Evolutionary conservation across 1,140 invertebrate genomes (phyloP).

Genomic region (Pogonognathellus flavescens): DNA sequence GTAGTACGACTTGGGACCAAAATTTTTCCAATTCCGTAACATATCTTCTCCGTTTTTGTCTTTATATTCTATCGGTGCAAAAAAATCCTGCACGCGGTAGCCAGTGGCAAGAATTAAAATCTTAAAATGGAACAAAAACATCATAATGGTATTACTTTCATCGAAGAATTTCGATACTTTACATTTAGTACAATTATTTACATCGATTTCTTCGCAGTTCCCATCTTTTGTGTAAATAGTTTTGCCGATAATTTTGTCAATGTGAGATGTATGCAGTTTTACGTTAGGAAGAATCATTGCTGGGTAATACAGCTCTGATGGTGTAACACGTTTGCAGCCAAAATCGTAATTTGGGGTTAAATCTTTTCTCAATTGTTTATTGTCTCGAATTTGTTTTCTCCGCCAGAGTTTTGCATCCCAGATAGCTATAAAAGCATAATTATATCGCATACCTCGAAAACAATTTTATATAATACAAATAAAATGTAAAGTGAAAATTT

Average conservation of each 20-base stretch:
- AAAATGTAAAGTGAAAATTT: too few relatives aligned
- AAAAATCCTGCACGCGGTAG: too few relatives aligned
- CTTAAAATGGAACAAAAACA: too few relatives aligned
- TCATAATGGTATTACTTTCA: background rate
- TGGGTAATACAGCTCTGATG: constrained; percentile 50
- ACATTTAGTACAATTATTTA: too few relatives aligned
- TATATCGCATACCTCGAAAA: background rate
- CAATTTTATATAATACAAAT: background rate
- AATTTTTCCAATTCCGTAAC: background rate
- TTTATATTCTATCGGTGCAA: background rate
- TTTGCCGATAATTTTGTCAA: too few relatives aligned
- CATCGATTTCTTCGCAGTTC: too few relatives aligned
- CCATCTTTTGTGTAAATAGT: too few relatives aligned
- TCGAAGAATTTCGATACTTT: background rate
- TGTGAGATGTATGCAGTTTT: background rate
- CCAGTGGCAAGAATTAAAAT: too few relatives aligned
- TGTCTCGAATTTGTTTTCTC: background rate
- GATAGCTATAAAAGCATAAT: background rate
- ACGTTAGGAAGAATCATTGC: constrained; percentile 44
- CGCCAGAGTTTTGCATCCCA: too few relatives aligned
- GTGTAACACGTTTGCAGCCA: constrained; percentile 54
- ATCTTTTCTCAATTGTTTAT: background rate
- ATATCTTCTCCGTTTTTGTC: background rate
- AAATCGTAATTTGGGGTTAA: constrained; percentile 57
- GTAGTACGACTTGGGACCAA: too few relatives aligned